Evolutionary conservation across 2,113 vertebrate species (phyloP).

Genomic region (Daubentonia madagascariensis): DNA sequence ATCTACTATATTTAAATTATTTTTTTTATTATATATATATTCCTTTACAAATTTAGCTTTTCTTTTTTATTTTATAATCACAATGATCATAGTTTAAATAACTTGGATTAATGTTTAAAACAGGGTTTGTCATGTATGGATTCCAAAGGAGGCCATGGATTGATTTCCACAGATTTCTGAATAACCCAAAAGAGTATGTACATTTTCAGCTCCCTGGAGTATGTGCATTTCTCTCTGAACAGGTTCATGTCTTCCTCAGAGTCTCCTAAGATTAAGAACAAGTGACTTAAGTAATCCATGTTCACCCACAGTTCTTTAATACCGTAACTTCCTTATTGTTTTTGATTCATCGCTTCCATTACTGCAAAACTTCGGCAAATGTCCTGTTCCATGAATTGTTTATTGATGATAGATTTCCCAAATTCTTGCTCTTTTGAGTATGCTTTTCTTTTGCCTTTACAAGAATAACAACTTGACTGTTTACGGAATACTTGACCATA

Average conservation of each 20-base stretch:
- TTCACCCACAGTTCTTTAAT: neutral
- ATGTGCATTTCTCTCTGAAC: neutral
- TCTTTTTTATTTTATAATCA: conserved; percentile 33
- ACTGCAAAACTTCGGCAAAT: neutral
- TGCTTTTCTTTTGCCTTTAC: neutral
- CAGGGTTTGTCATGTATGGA: neutral
- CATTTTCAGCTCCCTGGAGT: neutral
- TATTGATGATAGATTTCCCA: neutral
- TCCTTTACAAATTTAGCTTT: neutral
- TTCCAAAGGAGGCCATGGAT: neutral
- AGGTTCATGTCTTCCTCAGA: neutral
- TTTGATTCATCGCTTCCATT: neutral
- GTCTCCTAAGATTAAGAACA: neutral
- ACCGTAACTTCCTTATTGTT: neutral
- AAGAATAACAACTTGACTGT: neutral
- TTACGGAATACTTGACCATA: neutral
- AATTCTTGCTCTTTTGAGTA: neutral
- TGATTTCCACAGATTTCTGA: neutral
- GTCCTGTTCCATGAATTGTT: neutral
- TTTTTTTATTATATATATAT: neutral
- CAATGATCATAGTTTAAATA: neutral
- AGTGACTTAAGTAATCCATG: neutral
- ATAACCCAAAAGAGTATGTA: neutral
- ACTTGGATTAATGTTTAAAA: neutral
- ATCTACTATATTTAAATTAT: neutral